These are phyloP conservation scores for Iselma pallidipennis DNA, from an alignment of 2,888 invertebrate genomes.

Conservation along the genomic window DNA sequence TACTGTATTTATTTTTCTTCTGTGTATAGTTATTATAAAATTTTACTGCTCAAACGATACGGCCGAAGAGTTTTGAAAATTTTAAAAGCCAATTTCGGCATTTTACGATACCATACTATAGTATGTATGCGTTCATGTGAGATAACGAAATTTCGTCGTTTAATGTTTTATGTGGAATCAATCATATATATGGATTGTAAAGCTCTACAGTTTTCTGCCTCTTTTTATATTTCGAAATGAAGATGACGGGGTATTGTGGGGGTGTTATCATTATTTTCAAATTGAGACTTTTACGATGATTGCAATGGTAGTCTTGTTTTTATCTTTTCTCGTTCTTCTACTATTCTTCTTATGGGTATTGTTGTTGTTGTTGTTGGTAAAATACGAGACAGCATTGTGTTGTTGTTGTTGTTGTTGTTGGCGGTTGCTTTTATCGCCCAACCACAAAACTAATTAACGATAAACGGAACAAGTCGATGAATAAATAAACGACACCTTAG, in stretches of 20 bases:
- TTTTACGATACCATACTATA: constrained; percentile 35
- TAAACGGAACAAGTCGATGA: constrained; percentile 18
- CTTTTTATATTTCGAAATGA: constrained; percentile 21
- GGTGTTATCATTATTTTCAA: constrained; percentile 25
- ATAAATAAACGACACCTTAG: constrained; percentile 18
- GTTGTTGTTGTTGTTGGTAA: neutral
- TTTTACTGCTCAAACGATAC: constrained; percentile 33
- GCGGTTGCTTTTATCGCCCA: constrained; percentile 13
- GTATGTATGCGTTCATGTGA: constrained; percentile 24
- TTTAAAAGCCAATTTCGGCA: constrained; percentile 39
- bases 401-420: constrained; percentile 1
- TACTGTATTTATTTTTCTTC: too few species aligned
- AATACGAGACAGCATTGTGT: neutral
- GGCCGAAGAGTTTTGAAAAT: constrained; percentile 33
- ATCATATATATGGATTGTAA: constrained; percentile 37
- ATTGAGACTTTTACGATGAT: constrained; percentile 44
- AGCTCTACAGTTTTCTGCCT: constrained; percentile 21
- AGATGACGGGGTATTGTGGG: neutral
- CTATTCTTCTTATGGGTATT: neutral
- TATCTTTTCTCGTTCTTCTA: neutral
- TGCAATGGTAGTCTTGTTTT: constrained; percentile 23
- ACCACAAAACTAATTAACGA: constrained; percentile 22
- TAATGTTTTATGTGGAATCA: constrained; percentile 36
- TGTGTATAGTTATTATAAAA: constrained; percentile 32
- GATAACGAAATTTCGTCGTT: constrained; percentile 40